Conservation (phyloP, 1,140 invertebrate genomes). For the Lordiphosa clarofinis region DNA sequence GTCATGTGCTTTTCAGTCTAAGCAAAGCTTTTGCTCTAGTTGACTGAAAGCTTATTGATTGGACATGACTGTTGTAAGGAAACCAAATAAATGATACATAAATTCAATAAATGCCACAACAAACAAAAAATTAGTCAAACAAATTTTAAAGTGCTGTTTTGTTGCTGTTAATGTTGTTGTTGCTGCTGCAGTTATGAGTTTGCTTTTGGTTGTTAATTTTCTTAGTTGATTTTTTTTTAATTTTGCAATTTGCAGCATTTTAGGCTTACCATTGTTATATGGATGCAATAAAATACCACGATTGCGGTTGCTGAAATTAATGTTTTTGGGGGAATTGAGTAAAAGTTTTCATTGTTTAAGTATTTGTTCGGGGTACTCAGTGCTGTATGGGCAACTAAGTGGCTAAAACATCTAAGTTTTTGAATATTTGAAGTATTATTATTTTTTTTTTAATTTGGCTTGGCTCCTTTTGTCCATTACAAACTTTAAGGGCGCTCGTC, state of each 20-base stretch:
- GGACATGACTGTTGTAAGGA: not conserved
- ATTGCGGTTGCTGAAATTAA: conserved; percentile 80
- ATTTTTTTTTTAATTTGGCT: conserved; percentile 17
- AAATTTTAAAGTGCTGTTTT: conserved; percentile 36
- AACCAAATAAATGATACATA: not conserved
- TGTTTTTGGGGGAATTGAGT: conserved; percentile 63
- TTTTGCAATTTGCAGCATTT: conserved; percentile 71
- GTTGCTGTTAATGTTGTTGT: conserved; percentile 54
- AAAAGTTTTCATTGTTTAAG: conserved; percentile 53
- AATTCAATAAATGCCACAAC: conserved; percentile 9
- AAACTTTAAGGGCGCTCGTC: conserved; percentile 64
- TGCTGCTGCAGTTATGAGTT: conserved; percentile 39
- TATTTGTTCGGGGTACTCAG: conserved; percentile 27
- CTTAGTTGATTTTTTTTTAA: conserved; percentile 20
- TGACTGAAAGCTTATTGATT: too few species aligned
- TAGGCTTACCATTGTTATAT: conserved; percentile 82
- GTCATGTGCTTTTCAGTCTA: too few species aligned
- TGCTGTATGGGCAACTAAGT: conserved; percentile 48
- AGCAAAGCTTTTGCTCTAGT: too few species aligned
- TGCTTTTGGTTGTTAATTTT: conserved; percentile 27
- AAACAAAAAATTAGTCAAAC: conserved; percentile 25
- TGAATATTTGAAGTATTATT: conserved; percentile 19
- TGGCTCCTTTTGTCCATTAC: conserved; percentile 75
- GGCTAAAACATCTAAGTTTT: conserved; percentile 49
- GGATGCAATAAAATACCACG: conserved; percentile 82